Base-by-base conservation (phyloP, 1,140 invertebrate species). In the Halotydeus destructor region DNA sequence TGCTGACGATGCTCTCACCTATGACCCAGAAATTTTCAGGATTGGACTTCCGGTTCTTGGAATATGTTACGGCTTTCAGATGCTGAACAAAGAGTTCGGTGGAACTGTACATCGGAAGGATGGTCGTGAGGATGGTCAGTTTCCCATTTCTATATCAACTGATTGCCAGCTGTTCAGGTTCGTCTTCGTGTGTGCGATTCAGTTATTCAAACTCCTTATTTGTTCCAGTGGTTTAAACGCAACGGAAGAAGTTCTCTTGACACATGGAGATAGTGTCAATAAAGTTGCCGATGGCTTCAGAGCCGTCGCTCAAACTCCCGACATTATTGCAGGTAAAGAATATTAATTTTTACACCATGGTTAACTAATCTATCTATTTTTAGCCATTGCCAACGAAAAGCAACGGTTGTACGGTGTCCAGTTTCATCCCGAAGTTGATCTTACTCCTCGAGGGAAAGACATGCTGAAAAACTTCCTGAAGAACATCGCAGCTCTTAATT, bases 1-100 rank as follows among this genome's bases (percentile, higher is more conserved):
- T 62, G 83, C 80, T n/a, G 74, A 78, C 52, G 82, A 94, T 70
- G 86, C 85, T 12, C 54, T 35, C 85, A 85, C 16, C 8, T 47
- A 93, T 58, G 91, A 98, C 64, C 70, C 82, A 1, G 80, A 86
- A 56, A 85, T 99, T 48, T 97, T 98, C 63, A 72, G 78, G 60
- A 77, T 88, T 64, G 85, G 83, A 50, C 66, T 98, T 54, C 93
- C 93, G 33, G 78, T 98, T 38, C 67, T 99, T 56, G 82, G 82
- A 49, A 98, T 99, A 55, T 99, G 93, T 63, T 99, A 98, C 67
- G 93, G 93, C 31, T 88, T 98, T 78, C 91, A 69, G 67, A 80
- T 98, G 76, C 74, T 99, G 63, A 97, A 97, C 60, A 94, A 94
- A 64, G 83, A 93, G 60, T 94, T 91, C 60, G 84, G 83, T 8